Conservation (phyloP, 2,113 vertebrate species). For the Pseudorhombus dupliciocellatus region DNA sequence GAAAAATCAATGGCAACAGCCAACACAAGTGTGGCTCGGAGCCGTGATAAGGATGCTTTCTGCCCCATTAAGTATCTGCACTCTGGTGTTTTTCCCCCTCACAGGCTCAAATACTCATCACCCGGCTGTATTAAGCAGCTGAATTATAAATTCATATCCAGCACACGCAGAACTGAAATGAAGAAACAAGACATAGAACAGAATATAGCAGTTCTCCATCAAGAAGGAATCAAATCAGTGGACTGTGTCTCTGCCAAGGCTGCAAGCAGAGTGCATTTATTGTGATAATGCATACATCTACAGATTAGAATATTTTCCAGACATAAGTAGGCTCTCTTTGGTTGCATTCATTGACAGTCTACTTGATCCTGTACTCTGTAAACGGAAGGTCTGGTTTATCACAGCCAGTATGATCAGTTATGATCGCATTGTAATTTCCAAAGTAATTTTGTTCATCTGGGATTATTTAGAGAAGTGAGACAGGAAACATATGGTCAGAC, state of each 20-base stretch:
- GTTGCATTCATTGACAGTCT: not conserved
- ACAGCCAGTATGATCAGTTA: not conserved
- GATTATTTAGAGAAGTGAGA: not conserved
- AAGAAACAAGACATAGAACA: constrained; percentile 1
- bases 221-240: constrained; percentile 1
- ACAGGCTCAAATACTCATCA: constrained; percentile 51
- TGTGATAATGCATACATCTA: not conserved
- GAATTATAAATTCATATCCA: constrained; percentile 21
- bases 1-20: constrained; percentile 56
- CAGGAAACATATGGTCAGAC: not conserved
- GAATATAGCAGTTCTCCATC: not conserved
- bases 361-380: not conserved
- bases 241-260: not conserved
- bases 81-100: constrained; percentile 46
- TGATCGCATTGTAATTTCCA: not conserved
- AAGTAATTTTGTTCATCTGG: not conserved
- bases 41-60: constrained; percentile 56
- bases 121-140: constrained; percentile 33
- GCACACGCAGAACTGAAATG: not conserved
- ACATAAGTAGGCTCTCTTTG: not conserved
- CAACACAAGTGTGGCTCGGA: constrained; percentile 41
- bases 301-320: not conserved
- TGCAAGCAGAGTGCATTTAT: constrained; percentile 1
- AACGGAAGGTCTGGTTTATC: not conserved
- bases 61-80: constrained; percentile 59